Base-by-base conservation (phyloP, 2,888 invertebrate genomes). In the Nomada goodeniana region DNA sequence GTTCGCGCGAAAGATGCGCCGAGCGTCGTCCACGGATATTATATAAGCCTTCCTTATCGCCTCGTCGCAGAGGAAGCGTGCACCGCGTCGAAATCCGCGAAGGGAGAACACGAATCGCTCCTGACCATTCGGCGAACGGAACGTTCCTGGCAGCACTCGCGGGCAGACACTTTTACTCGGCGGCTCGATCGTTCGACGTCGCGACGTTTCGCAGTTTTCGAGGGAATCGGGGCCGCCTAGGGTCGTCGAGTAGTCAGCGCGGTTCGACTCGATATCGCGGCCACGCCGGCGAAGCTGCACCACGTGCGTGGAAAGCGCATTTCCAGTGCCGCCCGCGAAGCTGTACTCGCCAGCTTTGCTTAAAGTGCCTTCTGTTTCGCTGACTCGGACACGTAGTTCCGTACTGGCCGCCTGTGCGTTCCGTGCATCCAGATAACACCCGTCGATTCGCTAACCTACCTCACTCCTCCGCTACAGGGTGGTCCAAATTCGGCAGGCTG, bases 361-460 rank as follows among this genome's bases (percentile, higher is more conserved):
- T 75, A 82, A 89, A 89, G 87, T 85, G 87, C 86, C 88, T 82
- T 82, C 85, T 79, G 89, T 90, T 91, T 91, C 88, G 89, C 88
- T 86, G 90, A 89, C 91, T 91, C 90, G 91, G 89, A 90, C 90
- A 89, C 88, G 91, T 90, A 90, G 90, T 90, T 89, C 88, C 89
- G 88, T 89, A 92, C 92, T 92, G 92, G 88, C 87, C 88, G 90
- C 83, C 88, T 84, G 89, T 88, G 86, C 90, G 91, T 90, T 85
- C 88, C 80, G 92, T 91, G 90, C 90, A 91, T 91, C 87, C 89
- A 91, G 92, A 92, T 92, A 92, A 92, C 91, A 87, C 83, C 89
- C 87, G 89, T 86, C 90, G 90, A 92, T 91, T 92, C 92, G 90
- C 92, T 93, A 91, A 92, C 93, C 92, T 93, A 91, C 92, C 93